Conservation (phyloP, 2,113 vertebrate species). For the Pseudorasbora parva region DNA sequence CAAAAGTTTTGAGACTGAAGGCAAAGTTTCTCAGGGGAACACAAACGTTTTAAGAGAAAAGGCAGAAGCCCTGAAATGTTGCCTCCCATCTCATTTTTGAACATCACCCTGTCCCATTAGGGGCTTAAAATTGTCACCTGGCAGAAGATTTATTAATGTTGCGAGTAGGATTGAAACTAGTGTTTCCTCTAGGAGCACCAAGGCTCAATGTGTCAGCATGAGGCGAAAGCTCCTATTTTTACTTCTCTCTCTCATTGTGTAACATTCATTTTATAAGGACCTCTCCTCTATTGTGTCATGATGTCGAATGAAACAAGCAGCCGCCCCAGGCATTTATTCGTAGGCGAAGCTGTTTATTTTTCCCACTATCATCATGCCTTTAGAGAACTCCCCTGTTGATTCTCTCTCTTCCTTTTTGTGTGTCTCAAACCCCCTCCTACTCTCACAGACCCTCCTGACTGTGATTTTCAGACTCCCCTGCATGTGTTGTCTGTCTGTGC, state of each 20-base stretch:
- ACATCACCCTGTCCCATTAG: background rate
- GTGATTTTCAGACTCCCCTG: background rate
- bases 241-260: background rate
- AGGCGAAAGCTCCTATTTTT: background rate
- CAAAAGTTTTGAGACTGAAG: background rate
- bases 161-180: background rate
- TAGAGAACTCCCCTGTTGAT: conserved; percentile 6
- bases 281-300: background rate
- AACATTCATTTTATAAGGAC: background rate
- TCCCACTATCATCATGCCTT: background rate
- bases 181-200: background rate
- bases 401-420: background rate
- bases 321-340: background rate
- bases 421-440: conserved; percentile 21
- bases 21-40: background rate
- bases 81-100: background rate
- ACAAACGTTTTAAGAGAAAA: background rate
- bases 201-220: background rate
- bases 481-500: conserved; percentile 21
- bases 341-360: conserved; percentile 19
- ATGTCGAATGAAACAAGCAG: background rate
- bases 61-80: background rate
- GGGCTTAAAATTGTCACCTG: background rate
- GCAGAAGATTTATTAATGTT: background rate
- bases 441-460: background rate